phyloP scores from a whole-genome alignment of 2,113 vertebrate genomes.

The Sapayoa aenigma region DNA sequence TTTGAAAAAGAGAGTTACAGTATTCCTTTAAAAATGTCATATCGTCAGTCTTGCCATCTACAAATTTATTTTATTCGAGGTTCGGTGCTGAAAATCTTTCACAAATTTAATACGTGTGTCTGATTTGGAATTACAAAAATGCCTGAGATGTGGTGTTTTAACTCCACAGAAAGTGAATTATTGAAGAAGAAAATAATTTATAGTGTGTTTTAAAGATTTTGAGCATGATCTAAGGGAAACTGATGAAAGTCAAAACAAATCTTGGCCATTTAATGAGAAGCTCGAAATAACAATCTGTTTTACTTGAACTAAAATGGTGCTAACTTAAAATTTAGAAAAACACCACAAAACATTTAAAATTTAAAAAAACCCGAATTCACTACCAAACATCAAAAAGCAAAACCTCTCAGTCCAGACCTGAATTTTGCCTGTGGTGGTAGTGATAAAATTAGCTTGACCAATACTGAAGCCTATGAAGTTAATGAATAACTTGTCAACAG shows the following conservation, averaged over 20 bases:
- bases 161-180: neutral
- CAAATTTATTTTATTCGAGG: neutral
- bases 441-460: neutral
- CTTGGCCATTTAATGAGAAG: neutral
- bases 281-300: neutral
- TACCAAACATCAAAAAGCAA: neutral
- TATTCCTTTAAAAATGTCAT: neutral
- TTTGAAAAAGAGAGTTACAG: neutral
- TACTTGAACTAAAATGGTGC: neutral
- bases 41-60: neutral
- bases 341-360: neutral
- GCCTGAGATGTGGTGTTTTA: neutral
- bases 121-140: neutral
- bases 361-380: neutral
- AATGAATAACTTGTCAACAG: neutral
- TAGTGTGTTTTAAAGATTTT: neutral
- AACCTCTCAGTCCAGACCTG: neutral
- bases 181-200: neutral
- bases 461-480: neutral
- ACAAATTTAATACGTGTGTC: neutral
- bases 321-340: neutral
- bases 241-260: neutral
- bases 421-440: neutral
- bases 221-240: neutral
- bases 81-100: neutral